phyloP scores from a whole-genome alignment of 1,140 invertebrate species.

The Drosophila melanica region DNA sequence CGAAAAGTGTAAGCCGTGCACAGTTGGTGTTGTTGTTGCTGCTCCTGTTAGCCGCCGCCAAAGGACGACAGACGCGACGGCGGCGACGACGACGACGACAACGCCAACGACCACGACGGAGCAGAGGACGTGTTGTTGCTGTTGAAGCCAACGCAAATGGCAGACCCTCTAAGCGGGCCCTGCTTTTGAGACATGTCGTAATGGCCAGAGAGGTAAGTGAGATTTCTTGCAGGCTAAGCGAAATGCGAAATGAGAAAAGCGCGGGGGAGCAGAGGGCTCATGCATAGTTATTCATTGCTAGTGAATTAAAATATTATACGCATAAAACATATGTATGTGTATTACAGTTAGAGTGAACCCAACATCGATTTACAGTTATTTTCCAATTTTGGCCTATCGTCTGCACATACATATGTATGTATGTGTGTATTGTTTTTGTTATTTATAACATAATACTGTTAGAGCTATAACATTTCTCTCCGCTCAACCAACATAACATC shows the following conservation, averaged over 20 bases:
- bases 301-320: constrained; percentile 34
- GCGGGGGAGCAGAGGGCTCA: constrained; percentile 32
- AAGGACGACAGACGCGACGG: constrained; percentile 55
- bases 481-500: constrained; percentile 5
- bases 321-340: constrained; percentile 8
- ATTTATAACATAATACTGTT: constrained; percentile 18
- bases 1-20: constrained; percentile 71
- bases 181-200: constrained; percentile 86
- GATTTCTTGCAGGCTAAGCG: constrained; percentile 22
- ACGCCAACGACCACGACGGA: constrained; percentile 16
- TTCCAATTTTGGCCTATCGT: constrained; percentile 18
- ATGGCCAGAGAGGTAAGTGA: constrained; percentile 87
- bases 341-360: background rate
- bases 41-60: constrained; percentile 50
- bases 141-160: constrained; percentile 75
- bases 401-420: background rate
- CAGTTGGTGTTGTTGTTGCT: constrained; percentile 66
- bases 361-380: constrained; percentile 31
- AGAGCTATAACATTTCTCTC: background rate
- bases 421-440: constrained; percentile 9
- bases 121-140: constrained; percentile 43
- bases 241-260: constrained; percentile 27
- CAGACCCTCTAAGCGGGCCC: constrained; percentile 77
- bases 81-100: constrained; percentile 32
- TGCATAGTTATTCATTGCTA: constrained; percentile 28